A percentile compares a stretch with the other conserved stretches of the same genome.
Evolutionary conservation across 2,113 vertebrate species (phyloP).

Genomic region (Aegithalos caudatus): DNA sequence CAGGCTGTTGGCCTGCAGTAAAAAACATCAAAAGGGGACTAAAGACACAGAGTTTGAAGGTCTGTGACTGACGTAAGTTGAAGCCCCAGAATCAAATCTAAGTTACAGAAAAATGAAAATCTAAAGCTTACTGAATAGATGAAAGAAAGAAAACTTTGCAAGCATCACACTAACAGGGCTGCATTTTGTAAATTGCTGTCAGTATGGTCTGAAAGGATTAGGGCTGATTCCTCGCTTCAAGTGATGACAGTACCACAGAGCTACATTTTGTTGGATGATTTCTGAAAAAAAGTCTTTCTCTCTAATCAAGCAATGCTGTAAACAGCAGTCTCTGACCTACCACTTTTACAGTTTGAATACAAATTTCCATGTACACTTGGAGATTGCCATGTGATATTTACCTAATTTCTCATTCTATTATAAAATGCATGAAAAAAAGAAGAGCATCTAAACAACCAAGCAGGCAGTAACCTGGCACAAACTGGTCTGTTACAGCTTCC

Average conservation of each 20-base stretch:
- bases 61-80: not conserved
- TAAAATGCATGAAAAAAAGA: not conserved
- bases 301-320: slow-evolving; percentile 29
- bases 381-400: not conserved
- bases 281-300: not conserved
- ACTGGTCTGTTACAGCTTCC: not conserved
- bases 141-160: slow-evolving; percentile 9
- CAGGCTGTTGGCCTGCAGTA: not conserved
- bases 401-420: slow-evolving; percentile 8
- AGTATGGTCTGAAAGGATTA: slow-evolving; percentile 33
- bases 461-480: not conserved
- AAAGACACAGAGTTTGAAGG: not conserved
- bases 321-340: slow-evolving; percentile 36
- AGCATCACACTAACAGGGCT: not conserved
- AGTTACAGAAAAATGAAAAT: slow-evolving; percentile 30
- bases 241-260: not conserved
- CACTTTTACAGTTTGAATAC: not conserved
- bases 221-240: slow-evolving; percentile 4
- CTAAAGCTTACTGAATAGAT: not conserved
- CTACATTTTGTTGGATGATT: slow-evolving; percentile 34
- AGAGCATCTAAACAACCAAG: not conserved
- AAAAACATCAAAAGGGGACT: not conserved
- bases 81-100: not conserved
- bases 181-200: slow-evolving; percentile 17
- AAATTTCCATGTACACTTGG: not conserved